Conservation (phyloP, 2,113 vertebrate genomes). For the Lampris megalopsis region DNA sequence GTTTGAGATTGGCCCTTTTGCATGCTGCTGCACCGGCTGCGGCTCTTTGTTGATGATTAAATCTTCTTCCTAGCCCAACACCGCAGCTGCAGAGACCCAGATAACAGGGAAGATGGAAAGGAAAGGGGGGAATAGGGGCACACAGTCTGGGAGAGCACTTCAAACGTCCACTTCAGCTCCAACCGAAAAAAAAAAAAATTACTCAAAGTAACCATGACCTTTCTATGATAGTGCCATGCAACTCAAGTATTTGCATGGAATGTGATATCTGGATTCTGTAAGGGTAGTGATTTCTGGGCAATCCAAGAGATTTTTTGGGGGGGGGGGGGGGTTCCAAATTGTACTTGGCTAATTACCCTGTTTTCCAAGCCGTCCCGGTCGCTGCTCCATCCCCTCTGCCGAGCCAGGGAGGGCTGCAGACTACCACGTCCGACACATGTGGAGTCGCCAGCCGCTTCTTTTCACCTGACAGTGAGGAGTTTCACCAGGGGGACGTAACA, state of each 20-base stretch:
- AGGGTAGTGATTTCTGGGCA: background rate
- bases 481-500: no score
- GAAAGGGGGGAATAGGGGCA: background rate
- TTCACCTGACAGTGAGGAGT: no score
- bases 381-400: no score
- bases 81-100: conserved; percentile 44
- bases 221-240: background rate
- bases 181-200: conserved; percentile 7
- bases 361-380: no score
- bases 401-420: no score
- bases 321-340: no score
- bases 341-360: no score
- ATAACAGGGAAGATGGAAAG: conserved; percentile 13
- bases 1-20: conserved; percentile 32
- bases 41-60: conserved; percentile 51
- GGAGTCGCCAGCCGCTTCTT: no score
- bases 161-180: background rate
- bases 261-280: background rate
- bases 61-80: conserved; percentile 51
- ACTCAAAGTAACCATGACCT: background rate
- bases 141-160: background rate
- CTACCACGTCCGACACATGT: no score
- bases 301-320: background rate
- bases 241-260: background rate
- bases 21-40: conserved; percentile 21